phyloP scores from a whole-genome alignment of 2,113 vertebrate species.

The Galbula dea region DNA sequence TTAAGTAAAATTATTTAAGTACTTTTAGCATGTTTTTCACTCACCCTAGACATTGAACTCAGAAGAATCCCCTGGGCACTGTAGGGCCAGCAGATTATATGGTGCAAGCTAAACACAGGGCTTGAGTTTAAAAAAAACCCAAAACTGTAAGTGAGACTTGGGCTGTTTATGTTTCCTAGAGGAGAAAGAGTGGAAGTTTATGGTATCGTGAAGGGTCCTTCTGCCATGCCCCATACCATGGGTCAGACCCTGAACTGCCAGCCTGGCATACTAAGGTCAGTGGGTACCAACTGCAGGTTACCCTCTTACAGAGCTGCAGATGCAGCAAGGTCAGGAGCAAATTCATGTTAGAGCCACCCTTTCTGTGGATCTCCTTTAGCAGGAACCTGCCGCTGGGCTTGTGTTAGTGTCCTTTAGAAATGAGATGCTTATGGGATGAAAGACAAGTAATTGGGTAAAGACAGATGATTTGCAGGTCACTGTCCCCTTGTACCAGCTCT shows the following conservation, averaged over 20 bases:
- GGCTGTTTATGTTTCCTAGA: not conserved
- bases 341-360: not conserved
- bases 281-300: not conserved
- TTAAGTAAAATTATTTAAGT: not conserved
- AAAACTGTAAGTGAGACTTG: not conserved
- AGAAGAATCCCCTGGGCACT: not conserved
- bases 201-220: not conserved
- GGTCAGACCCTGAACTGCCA: not conserved
- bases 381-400: not conserved
- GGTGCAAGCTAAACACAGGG: not conserved
- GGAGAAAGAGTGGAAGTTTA: not conserved
- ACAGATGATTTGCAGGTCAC: not conserved
- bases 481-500: not conserved
- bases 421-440: accelerated
- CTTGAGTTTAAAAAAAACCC: not conserved
- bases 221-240: not conserved
- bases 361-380: not conserved
- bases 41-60: not conserved
- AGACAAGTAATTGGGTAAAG: not conserved
- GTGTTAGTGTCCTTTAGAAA: not conserved
- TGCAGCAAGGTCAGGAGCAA: not conserved
- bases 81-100: not conserved
- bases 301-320: not conserved
- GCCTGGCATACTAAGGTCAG: not conserved
- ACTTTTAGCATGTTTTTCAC: not conserved